Evolutionary conservation across 2,888 invertebrate species (phyloP), one percentile per base, ranked within the genome.

Genomic region (Plusia festucae): DNA sequence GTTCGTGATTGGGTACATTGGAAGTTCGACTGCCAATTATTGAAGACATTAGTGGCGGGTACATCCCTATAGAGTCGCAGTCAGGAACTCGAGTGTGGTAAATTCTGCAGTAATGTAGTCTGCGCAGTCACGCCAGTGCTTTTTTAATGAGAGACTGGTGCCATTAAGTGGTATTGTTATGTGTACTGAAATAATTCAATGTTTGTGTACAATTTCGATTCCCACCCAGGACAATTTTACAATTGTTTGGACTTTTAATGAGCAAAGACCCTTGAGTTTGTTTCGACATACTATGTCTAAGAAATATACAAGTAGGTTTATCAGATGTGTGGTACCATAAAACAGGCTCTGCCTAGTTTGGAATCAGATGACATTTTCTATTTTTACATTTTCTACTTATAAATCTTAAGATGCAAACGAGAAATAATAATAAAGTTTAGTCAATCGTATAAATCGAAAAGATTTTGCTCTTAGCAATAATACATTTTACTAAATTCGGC

Each of bases 11-110:
- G 84, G 84, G 76, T 80, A 85, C 85, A 89, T 86, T 83, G 81
- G 82, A 90, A 91, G 87, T 91, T 89, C 83, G 85, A 79, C 86
- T 88, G 88, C 85, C 90, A 91, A 91, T 91, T 91, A 92, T 89
- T 87, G 88, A 88, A 85, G 87, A 88, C 88, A 90, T 91, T 90
- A 90, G 87, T 82, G 87, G 86, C 83, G 62, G 74, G 73, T 79
- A 82, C 82, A 85, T 91, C 88, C 88, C 91, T 67, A 82, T 83
- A 84, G 90, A 89, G 86, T 78, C 79, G 75, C 76, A 82, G 71
- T 73, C 76, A 74, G 79, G 76, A 90, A 89, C 84, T 90, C 88
- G 82, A 85, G 82, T 86, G 76, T 81, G 81, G 74, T 79, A 82
- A 82, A 85, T 84, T 81, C 68, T 80, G 79, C 80, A 83, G 82